phyloP scores from a whole-genome alignment of 1,140 invertebrate genomes.

The Protaetia brevitarsis region DNA sequence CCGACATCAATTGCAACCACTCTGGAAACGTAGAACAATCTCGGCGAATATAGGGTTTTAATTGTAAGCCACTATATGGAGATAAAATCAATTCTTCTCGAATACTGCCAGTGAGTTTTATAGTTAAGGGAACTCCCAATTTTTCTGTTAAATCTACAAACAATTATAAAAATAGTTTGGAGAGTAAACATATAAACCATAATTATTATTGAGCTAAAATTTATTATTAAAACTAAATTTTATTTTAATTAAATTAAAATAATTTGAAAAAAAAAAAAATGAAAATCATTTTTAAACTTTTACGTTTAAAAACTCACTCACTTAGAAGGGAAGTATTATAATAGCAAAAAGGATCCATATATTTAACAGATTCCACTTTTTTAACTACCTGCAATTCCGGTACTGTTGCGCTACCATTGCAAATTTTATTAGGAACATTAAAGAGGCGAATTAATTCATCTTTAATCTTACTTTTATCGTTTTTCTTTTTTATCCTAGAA shows the following conservation, averaged over 20 bases:
- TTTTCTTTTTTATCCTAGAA: conserved; percentile 3
- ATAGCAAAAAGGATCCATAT: conserved; percentile 43
- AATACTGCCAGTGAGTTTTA: conserved; percentile 53
- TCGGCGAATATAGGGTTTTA: conserved; percentile 76
- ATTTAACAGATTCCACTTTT: conserved; percentile 10
- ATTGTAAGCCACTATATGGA: conserved; percentile 61
- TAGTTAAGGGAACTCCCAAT: conserved; percentile 47
- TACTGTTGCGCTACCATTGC: not conserved
- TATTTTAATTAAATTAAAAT: too few species aligned
- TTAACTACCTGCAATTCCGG: not conserved
- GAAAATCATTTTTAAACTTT: too few species aligned
- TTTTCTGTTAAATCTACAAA: conserved; percentile 48
- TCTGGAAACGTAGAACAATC: conserved; percentile 62
- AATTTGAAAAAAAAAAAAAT: too few species aligned
- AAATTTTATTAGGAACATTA: not conserved
- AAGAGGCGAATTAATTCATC: not conserved
- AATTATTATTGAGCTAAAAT: too few species aligned
- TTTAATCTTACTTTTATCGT: conserved; percentile 1
- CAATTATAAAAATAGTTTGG: not conserved
- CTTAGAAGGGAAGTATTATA: conserved; percentile 46
- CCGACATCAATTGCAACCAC: conserved; percentile 70
- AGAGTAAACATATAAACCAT: too few species aligned
- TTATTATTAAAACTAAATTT: too few species aligned
- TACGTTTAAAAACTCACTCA: not conserved
- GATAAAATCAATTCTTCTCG: conserved; percentile 57